Evolutionary conservation across 2,113 vertebrate genomes (phyloP), one percentile per base, ranked within the genome.

Genomic region (Sisor rabdophorus): DNA sequence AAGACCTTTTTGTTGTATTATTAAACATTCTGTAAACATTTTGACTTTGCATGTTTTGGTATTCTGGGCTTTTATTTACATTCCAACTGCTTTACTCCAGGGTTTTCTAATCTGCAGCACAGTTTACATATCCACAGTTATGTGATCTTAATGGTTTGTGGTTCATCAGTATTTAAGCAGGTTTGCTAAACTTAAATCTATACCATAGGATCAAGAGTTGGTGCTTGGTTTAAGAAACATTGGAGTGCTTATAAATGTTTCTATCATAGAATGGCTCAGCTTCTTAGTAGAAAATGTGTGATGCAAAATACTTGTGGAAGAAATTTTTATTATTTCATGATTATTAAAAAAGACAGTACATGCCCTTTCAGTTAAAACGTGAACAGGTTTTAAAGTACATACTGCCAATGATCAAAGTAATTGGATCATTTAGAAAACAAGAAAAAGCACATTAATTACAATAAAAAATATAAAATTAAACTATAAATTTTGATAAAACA

Each of bases 151-250:
- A 36, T 4, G 32, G 68, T 78, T 83, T 76, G 82, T 77, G 65
- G 79, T 82, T 75, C 82, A 72, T 70, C 26, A 52, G 73, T 26
- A 67, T 71, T 85, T 71, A 74, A 54, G 75, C 70, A 79, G 61
- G 75, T 70, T 73, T 15, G 65, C 48, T 44, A 83, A 90, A 86
- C 88, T 87, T 77, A 88, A 86, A 87, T 86, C 86, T 69, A 54
- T 50, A 48, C 72, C 54, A 78, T 11, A 71, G 84, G 88, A 83
- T 87, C 85, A 82, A 72, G 77, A 80, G 87, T 87, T 70, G 86
- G 82, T 44, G 79, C 73, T 79, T 30, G 63, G 56, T 75, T 60
- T 80, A 86, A 22, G 75, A 82, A 76, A 79, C 80, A 77, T 84
- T 75, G 78, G 8, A 59, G 22, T 73, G 32, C 47, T 48, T 75